Percentiles rank a stretch among this genome's conserved stretches.
Evolutionary conservation across 2,888 invertebrate genomes (phyloP).

Genomic region (Chalcosyrphus nemorum): DNA sequence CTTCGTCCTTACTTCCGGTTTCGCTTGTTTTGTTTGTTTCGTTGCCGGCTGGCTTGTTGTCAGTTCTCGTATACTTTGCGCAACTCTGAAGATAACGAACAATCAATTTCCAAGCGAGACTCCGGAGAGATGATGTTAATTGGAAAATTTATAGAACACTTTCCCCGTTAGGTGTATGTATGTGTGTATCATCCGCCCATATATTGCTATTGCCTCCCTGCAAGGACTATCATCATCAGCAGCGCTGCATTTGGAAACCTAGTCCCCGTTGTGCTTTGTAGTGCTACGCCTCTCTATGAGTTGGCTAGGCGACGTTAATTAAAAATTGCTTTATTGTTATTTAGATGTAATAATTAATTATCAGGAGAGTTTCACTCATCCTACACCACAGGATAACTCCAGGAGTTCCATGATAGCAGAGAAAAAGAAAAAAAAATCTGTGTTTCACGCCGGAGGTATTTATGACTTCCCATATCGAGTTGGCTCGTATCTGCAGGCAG

Average conservation of each 20-base stretch:
- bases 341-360: constrained; percentile 35
- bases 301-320: constrained; percentile 24
- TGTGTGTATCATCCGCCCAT: too few species aligned
- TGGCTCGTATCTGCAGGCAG: background rate
- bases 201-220: background rate
- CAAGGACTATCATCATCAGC: constrained; percentile 5
- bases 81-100: constrained; percentile 40
- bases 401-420: background rate
- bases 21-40: constrained; percentile 19
- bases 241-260: constrained; percentile 23
- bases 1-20: constrained; percentile 18
- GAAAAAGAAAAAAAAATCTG: background rate
- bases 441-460: background rate
- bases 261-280: background rate
- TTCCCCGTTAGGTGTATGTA: too few species aligned
- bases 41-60: constrained; percentile 9
- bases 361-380: background rate
- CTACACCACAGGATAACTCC: background rate
- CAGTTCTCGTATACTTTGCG: constrained; percentile 18
- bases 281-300: background rate
- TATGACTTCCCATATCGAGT: background rate
- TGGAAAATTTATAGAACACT: constrained; percentile 36
- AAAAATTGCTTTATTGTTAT: constrained; percentile 31
- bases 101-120: constrained; percentile 54
- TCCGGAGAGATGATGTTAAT: constrained; percentile 41